Evolutionary conservation across 2,113 vertebrate genomes (phyloP).

Genomic region (Peromyscus maniculatus): DNA sequence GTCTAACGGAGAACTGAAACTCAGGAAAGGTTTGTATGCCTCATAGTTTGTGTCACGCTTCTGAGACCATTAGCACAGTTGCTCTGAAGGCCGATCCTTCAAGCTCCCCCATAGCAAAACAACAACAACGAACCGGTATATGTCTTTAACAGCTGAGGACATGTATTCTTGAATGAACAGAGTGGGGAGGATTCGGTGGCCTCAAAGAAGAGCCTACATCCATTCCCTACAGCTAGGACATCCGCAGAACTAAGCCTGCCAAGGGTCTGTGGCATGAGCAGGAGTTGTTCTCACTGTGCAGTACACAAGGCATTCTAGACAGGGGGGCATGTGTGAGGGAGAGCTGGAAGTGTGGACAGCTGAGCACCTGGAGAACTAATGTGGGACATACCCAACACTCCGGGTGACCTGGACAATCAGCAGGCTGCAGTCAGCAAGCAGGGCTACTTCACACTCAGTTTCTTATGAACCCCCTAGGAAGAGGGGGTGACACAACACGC

Average conservation of each 20-base stretch:
- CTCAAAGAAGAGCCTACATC: neutral
- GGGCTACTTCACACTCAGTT: neutral
- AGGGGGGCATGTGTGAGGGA: neutral
- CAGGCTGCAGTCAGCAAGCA: neutral
- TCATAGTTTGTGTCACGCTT: fast-evolving
- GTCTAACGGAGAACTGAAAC: neutral
- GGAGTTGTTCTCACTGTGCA: neutral
- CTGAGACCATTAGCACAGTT: neutral
- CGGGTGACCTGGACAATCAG: neutral
- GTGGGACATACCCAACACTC: neutral
- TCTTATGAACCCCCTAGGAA: neutral
- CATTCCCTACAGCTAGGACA: neutral
- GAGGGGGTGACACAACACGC: neutral
- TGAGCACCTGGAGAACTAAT: neutral
- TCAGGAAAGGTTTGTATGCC: neutral
- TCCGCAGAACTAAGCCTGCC: too few relatives aligned
- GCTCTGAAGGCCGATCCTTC: neutral
- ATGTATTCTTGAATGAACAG: neutral
- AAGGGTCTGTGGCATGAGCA: neutral
- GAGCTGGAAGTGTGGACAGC: too few relatives aligned
- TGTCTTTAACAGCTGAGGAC: neutral
- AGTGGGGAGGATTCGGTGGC: neutral
- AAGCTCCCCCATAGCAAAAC: neutral
- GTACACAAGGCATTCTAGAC: neutral
- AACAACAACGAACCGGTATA: neutral